Evolutionary conservation across 2,113 vertebrate genomes (phyloP), one percentile per base, ranked within the genome.

Genomic region (Oenanthe melanoleuca): DNA sequence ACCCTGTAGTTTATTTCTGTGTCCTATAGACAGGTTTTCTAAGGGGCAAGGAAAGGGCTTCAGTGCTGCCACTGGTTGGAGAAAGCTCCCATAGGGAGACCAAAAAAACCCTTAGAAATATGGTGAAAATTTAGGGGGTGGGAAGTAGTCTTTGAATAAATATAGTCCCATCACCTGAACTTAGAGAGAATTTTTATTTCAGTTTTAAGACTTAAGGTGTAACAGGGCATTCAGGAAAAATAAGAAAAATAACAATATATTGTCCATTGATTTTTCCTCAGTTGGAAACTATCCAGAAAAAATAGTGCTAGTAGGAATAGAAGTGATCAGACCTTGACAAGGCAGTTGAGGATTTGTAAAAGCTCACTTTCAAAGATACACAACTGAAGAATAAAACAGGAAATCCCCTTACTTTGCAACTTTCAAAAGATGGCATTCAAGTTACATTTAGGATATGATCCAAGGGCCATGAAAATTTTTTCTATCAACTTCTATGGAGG

Each of bases 381-480:
- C 4, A 9, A 42, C 29, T 82, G 89, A 89, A 81, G 70, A 91
- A 45, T 94, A 79, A 91, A 91, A 63, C 61, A 91, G 87, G 93
- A 95, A 91, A 95, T 95, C 78, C 66, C 70, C 57, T 92, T 92
- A 84, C 53, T 93, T 87, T 77, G 66, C 81, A 80, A 22, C 59
- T 88, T 89, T 73, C 0, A 0, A 89, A 88, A 92, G 83, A 66
- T 88, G 89, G 52, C 89, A 91, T 89, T 96, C 59, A 85, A 73
- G 86, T 92, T 85, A 75, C 66, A 40, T 64, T 85, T 92, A 93
- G 87, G 74, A 72, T 40, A 11, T 61, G 47, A 77, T 91, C 89
- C 87, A 92, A 96, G 61, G 89, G 70, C 71, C 89, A 77, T 59
- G 52, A 81, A 89, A 52, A 14, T 3, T 42, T 86, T 94, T 96